Evolutionary conservation across 2,113 vertebrate species (phyloP).

Genomic region (Hippocampus zosterae): DNA sequence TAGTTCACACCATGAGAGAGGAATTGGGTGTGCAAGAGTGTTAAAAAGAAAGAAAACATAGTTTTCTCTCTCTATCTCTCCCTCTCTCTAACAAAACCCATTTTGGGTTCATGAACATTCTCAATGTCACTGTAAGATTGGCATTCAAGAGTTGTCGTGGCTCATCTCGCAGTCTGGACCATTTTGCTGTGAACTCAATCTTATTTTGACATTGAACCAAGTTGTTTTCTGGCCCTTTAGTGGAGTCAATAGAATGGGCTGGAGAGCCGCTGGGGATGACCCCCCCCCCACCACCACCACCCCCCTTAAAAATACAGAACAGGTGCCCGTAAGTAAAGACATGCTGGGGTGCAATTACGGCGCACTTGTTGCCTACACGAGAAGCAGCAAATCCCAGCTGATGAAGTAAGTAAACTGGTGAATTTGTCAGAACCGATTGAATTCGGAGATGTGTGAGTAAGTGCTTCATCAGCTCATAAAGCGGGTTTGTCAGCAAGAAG

Average conservation of each 20-base stretch:
- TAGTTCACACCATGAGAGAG: constrained; percentile 19
- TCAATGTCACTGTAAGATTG: not conserved
- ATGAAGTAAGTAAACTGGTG: not conserved
- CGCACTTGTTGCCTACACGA: not conserved
- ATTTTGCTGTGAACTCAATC: not conserved
- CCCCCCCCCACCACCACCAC: not conserved
- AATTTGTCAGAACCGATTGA: not conserved
- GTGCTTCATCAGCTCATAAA: not conserved
- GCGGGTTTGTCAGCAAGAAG: not conserved
- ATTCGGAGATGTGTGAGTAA: not conserved
- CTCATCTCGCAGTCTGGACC: not conserved
- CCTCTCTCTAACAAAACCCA: no score
- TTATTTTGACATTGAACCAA: constrained; percentile 1
- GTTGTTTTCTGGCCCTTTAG: not conserved
- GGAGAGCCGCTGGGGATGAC: no score
- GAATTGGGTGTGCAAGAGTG: constrained; percentile 3
- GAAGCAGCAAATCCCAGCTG: not conserved
- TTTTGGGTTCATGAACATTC: no score
- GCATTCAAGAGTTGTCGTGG: not conserved
- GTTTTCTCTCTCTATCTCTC: not conserved
- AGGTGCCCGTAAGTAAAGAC: not conserved
- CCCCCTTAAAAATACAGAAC: not conserved
- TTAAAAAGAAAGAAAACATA: constrained; percentile 15
- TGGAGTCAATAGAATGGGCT: not conserved
- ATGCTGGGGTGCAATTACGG: not conserved